phyloP scores from a whole-genome alignment of 2,888 invertebrate genomes.

The Aporophyla lueneburgensis region DNA sequence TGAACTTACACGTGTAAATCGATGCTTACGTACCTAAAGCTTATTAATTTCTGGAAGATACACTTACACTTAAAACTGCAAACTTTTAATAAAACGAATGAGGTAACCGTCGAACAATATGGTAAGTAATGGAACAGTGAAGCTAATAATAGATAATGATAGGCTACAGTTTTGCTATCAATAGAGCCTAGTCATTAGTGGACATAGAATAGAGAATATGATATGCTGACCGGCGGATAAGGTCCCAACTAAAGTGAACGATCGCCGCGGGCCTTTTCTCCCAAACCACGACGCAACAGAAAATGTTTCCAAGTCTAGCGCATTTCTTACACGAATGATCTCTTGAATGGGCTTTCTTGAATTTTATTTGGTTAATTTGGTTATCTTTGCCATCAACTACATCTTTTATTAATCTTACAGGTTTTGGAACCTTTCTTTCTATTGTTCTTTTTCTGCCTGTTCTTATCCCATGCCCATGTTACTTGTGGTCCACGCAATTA shows the following conservation, averaged over 20 bases:
- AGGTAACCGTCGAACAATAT: conserved; percentile 18
- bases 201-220: conserved; percentile 56
- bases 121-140: conserved; percentile 43
- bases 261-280: conserved; percentile 42
- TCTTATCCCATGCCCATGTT: too few relatives aligned
- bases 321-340: conserved; percentile 5
- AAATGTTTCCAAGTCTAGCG: conserved; percentile 28
- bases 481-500: too few relatives aligned
- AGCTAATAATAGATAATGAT: conserved; percentile 61
- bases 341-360: conserved; percentile 6
- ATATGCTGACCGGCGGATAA: conserved; percentile 53
- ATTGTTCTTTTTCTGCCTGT: too few relatives aligned
- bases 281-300: conserved; percentile 25
- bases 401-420: neutral
- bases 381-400: neutral
- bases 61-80: neutral
- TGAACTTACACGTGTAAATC: conserved; percentile 23
- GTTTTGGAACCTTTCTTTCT: neutral
- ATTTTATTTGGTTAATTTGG: conserved; percentile 13
- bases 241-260: conserved; percentile 38
- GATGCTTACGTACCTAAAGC: neutral
- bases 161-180: conserved; percentile 54
- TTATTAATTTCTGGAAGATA: conserved; percentile 3
- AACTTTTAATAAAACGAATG: conserved; percentile 22
- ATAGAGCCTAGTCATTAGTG: conserved; percentile 64